These are phyloP conservation scores for Mola mola DNA, from an alignment of 2,113 vertebrate genomes.

Conservation along the genomic window DNA sequence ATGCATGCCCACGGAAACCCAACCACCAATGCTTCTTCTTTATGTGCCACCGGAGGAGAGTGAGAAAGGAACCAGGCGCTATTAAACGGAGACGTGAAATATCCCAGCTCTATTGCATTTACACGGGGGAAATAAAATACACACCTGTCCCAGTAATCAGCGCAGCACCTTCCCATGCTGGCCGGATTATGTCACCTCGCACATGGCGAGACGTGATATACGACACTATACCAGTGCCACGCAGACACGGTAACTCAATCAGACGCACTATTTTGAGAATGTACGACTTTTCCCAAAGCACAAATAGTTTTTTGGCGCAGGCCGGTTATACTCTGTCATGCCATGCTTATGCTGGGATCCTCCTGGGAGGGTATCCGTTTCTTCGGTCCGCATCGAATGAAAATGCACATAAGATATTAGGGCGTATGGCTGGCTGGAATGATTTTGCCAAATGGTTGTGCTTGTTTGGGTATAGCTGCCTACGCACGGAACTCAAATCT, in stretches of 20 bases:
- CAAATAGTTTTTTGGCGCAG: slow-evolving; percentile 72
- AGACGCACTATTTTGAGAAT: slow-evolving; percentile 78
- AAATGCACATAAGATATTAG: slow-evolving; percentile 62
- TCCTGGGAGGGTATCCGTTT: slow-evolving; percentile 66
- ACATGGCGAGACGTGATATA: slow-evolving; percentile 80
- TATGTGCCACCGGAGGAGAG: slow-evolving; percentile 48
- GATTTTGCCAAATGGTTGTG: slow-evolving; percentile 53
- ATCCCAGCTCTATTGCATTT: slow-evolving; percentile 50
- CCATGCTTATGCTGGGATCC: slow-evolving; percentile 49
- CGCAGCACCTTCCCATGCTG: slow-evolving; percentile 46
- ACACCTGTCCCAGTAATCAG: slow-evolving; percentile 78
- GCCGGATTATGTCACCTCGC: slow-evolving; percentile 74
- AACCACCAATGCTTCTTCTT: slow-evolving; percentile 39
- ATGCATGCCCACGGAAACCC: slow-evolving; percentile 32
- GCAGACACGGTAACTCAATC: slow-evolving; percentile 79
- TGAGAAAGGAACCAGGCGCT: slow-evolving; percentile 55
- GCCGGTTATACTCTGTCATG: slow-evolving; percentile 36
- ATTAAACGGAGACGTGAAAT: slow-evolving; percentile 64
- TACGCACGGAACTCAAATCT: neutral
- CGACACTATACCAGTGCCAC: slow-evolving; percentile 56
- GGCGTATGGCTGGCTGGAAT: slow-evolving; percentile 54
- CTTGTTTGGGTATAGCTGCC: slow-evolving; percentile 18
- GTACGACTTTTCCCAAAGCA: slow-evolving; percentile 74
- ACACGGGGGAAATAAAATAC: slow-evolving; percentile 48
- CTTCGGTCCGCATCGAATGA: slow-evolving; percentile 62